Evolutionary conservation across 2,797 vertebrate species (phyloP), one percentile per base, ranked within the genome.

Genomic region (Peromyscus nudipes): DNA sequence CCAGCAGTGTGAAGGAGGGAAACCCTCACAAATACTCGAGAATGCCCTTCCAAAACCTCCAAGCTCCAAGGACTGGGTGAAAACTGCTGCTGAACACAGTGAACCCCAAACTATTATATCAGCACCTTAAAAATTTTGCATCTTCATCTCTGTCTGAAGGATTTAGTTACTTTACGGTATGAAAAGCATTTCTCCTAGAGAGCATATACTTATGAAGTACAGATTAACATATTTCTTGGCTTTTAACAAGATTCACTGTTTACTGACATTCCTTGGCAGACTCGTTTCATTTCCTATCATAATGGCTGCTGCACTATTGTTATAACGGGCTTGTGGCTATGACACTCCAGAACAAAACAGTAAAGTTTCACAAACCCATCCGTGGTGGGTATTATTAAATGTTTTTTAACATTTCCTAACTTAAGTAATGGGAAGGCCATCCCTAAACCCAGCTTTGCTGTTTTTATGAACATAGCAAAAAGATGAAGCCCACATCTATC

Each of bases 301-400:
- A 64, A 89, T 49, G 55, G 52, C 40, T 92, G 12, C 83, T 62
- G 84, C 40, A 89, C 83, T 83, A 76, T 55, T 80, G 34, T 60
- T 77, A 65, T 19, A 96, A 81, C 43, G 27, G 49, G 86, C 69
- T 79, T 62, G 77, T 12, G 37, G 62, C 55, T 25, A 75, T 0
- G 76, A 16, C n/a, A 75, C 79, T 92, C 92, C 13, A 75, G 73
- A 92, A 96, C 12, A 67, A 76, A 94, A 94, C 2, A 82, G 52
- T 82, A 67, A 91, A 40, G 55, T 64, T 95, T 94, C 89, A 96
- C 40, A 97, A 92, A 97, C 87, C 55, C 31, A 93, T 73, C 85
- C 65, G 17, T 21, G 10, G 62, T 49, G 29, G 62, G 40, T 83
- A 64, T 37, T 62, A 84, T 67, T 92, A 77, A 96, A 65, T 29